Evolutionary conservation across 92 coral and sea anemone genomes (phyloP), one percentile per base, ranked within the genome.

Genomic region (Porites divaricata): DNA sequence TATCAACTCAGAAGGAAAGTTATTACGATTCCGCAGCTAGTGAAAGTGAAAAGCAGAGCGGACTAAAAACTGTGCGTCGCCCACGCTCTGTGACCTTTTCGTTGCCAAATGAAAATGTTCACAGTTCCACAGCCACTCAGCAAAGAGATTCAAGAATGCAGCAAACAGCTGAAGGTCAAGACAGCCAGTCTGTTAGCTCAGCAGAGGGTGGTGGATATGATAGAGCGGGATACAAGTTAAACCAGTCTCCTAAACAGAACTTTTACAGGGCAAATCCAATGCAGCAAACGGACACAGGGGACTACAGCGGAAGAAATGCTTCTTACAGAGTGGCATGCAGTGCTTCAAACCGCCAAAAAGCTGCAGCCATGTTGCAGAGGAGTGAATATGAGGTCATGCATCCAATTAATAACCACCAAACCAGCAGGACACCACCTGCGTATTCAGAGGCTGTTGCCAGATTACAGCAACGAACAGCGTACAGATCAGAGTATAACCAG

Each of bases 71-170:
- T 21, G 86, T 72, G 61, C 86, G 52, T 28, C 86, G 86, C 26
- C 86, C 86, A 10, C 86, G 86, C 72, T 82, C 86, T 63, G 86
- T 50, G 67, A 80, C 85, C 67, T 20, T 80, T 41, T 56, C 76
- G 6, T 69, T 72, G 50, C 85, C 74, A 11, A 12, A 41, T 57
- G 68, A 69, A 70, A 69, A 70, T 58, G 58, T 12, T 10, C 9
- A 53, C 77, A 69, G 77, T 57, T 54, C 56, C 17, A 28, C 17
- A 6, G 25, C 23, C 53, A 56, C 15, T 11, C 68, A 70, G 20
- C 53, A 68, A 48, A 49, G 53, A 22, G 63, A 73, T 73, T n/a
- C 52, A 7, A 80, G 76, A 28, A 54, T 15, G 67, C 76, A 69
- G 35, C 63, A 35, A 68, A 56, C 67, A 26, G 85, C 8, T 20